A percentile compares a stretch with the other conserved stretches of the same genome.
Conservation (phyloP, 2,797 vertebrate species). For the Crypturellus tataupa region DNA sequence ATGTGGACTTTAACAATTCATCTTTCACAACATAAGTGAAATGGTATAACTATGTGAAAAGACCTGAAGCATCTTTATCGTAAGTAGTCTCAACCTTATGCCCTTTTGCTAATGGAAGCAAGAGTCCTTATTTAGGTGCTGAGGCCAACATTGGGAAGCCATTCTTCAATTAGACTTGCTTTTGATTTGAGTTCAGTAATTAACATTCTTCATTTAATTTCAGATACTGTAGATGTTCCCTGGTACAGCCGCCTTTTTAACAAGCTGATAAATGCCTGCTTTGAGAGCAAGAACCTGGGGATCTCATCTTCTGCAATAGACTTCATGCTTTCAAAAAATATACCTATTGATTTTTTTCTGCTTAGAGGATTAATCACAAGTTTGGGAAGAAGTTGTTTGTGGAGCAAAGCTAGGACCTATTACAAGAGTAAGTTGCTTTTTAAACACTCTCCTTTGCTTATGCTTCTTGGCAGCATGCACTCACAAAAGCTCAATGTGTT, state of each 20-base stretch:
- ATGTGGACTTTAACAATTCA: background rate
- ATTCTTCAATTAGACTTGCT: background rate
- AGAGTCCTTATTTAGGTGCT: background rate
- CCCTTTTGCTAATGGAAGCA: background rate
- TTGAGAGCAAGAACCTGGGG: constrained; percentile 86
- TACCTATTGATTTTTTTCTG: constrained; percentile 83
- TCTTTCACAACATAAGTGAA: background rate
- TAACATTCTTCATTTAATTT: constrained; percentile 63
- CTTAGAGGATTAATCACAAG: constrained; percentile 89
- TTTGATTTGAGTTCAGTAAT: background rate
- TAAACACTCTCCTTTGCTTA: background rate
- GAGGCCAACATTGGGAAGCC: background rate
- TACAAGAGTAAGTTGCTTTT: constrained; percentile 89
- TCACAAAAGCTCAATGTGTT: background rate
- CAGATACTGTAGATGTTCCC: constrained; percentile 83
- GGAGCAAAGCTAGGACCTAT: constrained; percentile 89
- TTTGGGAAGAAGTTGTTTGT: constrained; percentile 90
- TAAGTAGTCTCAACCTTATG: background rate
- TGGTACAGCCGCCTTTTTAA: constrained; percentile 87
- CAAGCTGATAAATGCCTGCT: constrained; percentile 85
- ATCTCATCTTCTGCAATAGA: constrained; percentile 87
- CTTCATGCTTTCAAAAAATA: constrained; percentile 89
- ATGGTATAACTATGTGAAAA: background rate
- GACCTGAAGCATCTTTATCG: background rate
- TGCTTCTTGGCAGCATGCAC: background rate